phyloP scores from a whole-genome alignment of 2,113 vertebrate species.

The Microtus montanus region DNA sequence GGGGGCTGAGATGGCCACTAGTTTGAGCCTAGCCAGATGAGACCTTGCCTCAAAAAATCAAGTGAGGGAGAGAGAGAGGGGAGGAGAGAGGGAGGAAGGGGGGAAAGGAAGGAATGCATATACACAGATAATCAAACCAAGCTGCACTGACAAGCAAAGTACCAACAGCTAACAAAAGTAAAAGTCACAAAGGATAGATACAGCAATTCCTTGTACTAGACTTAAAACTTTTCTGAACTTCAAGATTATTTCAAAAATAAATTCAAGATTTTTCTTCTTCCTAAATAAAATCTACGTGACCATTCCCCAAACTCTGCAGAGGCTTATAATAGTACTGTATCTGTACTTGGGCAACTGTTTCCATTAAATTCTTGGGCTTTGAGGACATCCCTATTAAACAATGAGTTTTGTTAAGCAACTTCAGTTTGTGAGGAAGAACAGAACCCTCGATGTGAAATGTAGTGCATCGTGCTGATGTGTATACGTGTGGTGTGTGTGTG shows the following conservation, averaged over 20 bases:
- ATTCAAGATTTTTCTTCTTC: neutral
- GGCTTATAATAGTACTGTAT: neutral
- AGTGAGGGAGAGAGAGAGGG: fast-evolving
- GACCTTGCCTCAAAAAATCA: neutral
- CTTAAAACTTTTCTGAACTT: constrained; percentile 18
- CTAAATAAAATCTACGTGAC: neutral
- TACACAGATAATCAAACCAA: neutral
- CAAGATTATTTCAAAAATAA: constrained; percentile 9
- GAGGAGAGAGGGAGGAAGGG: neutral
- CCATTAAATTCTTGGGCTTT: neutral
- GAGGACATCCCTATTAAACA: neutral
- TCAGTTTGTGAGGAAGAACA: neutral
- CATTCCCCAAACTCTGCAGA: neutral
- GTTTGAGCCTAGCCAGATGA: neutral
- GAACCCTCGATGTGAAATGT: neutral
- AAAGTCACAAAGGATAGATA: neutral
- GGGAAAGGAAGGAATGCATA: neutral
- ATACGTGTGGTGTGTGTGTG: too few relatives aligned
- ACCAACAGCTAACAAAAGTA: constrained; percentile 15
- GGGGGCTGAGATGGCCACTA: neutral
- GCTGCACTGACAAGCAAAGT: neutral
- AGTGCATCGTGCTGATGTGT: neutral
- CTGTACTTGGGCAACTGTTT: fast-evolving
- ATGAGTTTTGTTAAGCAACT: neutral
- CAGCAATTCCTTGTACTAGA: neutral